Percentiles rank a stretch among this genome's conserved stretches.
Evolutionary conservation across 2,888 invertebrate species (phyloP).

Genomic region (Empis stercorea): DNA sequence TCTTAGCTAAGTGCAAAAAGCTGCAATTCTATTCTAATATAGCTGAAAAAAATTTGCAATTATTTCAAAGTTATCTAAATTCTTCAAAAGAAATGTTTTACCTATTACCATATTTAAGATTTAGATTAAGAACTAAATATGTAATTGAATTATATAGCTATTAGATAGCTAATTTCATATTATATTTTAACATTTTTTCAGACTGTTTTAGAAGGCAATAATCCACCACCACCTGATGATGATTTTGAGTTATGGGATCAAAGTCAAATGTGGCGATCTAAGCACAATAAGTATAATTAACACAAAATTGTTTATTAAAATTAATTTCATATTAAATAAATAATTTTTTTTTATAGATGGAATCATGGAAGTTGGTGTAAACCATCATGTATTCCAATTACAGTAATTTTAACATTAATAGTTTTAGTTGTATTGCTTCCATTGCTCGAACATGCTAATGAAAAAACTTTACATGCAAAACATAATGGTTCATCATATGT

Average conservation of each 20-base stretch:
- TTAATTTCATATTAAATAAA: not conserved
- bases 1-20: too few relatives aligned
- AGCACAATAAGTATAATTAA: conserved; percentile 6
- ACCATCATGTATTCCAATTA: conserved; percentile 74
- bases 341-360: conserved; percentile 34
- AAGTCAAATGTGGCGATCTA: conserved; percentile 24
- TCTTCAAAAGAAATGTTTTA: too few relatives aligned
- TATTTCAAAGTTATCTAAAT: too few relatives aligned
- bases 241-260: conserved; percentile 67
- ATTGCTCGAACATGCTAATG: conserved; percentile 55
- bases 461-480: conserved; percentile 27
- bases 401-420: conserved; percentile 64
- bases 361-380: conserved; percentile 55
- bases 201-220: conserved; percentile 58
- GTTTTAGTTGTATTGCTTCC: conserved; percentile 67
- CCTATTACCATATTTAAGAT: too few relatives aligned
- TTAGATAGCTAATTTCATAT: too few relatives aligned
- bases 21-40: too few relatives aligned
- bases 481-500: conserved; percentile 32
- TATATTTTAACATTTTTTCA: too few relatives aligned
- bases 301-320: conserved; percentile 1
- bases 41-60: too few relatives aligned
- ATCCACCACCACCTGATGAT: conserved; percentile 50
- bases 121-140: too few relatives aligned
- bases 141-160: too few relatives aligned